phyloP scores from a whole-genome alignment of 1,140 invertebrate genomes.

The Heterodera schachtii region DNA sequence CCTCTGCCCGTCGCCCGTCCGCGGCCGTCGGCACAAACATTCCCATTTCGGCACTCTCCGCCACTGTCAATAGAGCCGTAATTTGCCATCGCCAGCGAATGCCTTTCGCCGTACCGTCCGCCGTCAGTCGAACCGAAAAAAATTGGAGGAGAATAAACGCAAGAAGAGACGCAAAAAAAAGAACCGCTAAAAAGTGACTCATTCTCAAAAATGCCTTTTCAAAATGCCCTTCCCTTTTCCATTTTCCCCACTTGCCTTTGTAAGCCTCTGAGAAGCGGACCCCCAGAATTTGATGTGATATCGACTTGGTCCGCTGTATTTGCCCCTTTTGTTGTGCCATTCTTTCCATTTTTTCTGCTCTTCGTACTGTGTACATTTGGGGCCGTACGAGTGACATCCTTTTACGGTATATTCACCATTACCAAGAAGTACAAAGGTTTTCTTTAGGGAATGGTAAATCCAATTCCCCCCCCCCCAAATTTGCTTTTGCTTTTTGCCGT shows the following conservation, averaged over 20 bases:
- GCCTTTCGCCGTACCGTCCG: background rate
- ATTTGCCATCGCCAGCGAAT: background rate
- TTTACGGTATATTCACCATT: too few relatives aligned
- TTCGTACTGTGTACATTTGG: slow-evolving; percentile 3
- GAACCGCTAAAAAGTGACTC: too few relatives aligned
- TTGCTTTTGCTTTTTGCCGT: background rate
- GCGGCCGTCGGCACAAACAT: background rate
- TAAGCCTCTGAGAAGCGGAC: slow-evolving; percentile 9
- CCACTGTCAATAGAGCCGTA: slow-evolving; percentile 4
- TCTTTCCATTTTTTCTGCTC: background rate
- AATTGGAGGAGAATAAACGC: too few relatives aligned
- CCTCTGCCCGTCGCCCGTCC: background rate
- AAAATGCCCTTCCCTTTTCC: too few relatives aligned
- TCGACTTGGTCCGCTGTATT: background rate
- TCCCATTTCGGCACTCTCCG: slow-evolving; percentile 1
- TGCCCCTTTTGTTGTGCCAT: background rate
- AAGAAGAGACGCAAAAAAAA: background rate
- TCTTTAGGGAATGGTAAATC: too few relatives aligned
- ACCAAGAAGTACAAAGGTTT: too few relatives aligned
- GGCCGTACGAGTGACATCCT: slow-evolving; percentile 8
- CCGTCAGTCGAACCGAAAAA: background rate
- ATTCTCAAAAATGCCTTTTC: too few relatives aligned
- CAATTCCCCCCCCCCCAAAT: background rate
- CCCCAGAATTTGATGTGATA: background rate
- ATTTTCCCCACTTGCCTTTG: background rate